Conservation (phyloP, 1,140 invertebrate genomes). For the Cyrtorhinus lividipennis region DNA sequence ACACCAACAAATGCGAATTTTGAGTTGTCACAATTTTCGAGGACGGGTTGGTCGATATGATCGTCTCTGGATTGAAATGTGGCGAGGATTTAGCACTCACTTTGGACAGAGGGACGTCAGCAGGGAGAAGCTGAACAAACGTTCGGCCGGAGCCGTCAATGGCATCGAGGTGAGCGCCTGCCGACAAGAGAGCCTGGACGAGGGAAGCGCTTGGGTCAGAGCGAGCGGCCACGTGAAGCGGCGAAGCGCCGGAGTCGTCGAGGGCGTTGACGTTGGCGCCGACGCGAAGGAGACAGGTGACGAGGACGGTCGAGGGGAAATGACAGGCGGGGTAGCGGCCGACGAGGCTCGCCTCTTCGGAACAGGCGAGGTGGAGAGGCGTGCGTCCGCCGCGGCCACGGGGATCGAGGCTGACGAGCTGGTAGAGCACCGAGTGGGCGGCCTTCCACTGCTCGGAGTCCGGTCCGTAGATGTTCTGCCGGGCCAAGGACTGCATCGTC, state of each 20-base stretch:
- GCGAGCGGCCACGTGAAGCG: slow-evolving; percentile 48
- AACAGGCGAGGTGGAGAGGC: slow-evolving; percentile 71
- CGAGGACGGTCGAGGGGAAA: slow-evolving; percentile 50
- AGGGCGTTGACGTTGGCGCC: slow-evolving; percentile 62
- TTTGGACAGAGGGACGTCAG: background rate
- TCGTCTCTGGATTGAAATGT: too few species aligned
- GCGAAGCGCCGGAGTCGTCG: slow-evolving; percentile 66
- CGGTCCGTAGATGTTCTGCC: background rate
- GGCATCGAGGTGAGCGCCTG: slow-evolving; percentile 76
- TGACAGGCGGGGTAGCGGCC: slow-evolving; percentile 56
- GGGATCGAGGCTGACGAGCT: slow-evolving; percentile 25
- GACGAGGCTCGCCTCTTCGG: slow-evolving; percentile 38
- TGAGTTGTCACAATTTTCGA: too few species aligned
- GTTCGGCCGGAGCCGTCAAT: slow-evolving; percentile 65
- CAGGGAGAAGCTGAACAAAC: slow-evolving; percentile 47
- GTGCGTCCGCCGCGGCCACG: slow-evolving; percentile 49
- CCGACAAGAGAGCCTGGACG: slow-evolving; percentile 49
- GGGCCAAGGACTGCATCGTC: slow-evolving; percentile 24
- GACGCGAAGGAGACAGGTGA: slow-evolving; percentile 60
- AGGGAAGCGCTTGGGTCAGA: slow-evolving; percentile 42
- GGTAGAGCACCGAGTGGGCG: slow-evolving; percentile 29
- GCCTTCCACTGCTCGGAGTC: slow-evolving; percentile 35
- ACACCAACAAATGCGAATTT: too few species aligned
- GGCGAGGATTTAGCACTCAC: too few species aligned
- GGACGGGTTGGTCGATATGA: too few species aligned